Base-by-base conservation (phyloP, 2,113 vertebrate species). In the Gopherus flavomarginatus region DNA sequence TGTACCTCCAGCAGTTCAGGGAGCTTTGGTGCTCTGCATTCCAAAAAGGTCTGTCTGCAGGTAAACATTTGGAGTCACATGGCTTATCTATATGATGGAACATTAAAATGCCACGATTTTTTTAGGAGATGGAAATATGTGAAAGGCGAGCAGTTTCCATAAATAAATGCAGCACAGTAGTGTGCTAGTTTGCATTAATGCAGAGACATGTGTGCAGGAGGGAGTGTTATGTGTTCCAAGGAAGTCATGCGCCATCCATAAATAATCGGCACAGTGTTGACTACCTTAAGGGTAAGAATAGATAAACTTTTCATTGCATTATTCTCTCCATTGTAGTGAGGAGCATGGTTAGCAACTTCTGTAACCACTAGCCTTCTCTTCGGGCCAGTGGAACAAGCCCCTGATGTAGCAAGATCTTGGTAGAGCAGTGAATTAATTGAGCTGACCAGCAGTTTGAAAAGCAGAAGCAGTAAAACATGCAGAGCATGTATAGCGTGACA, bases 401-500 rank as follows among this genome's bases (percentile, higher is more conserved):
- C 3, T 0, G 65, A 22, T 57, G 50, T 29, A 53, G 44, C 57
- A 1, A 9, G n/a, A 2, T 50, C 2, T 42, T 14, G 57, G 52
- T 2, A 3, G 75, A 16, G 17, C 31, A 11, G 65, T 0, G 1
- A 6, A 49, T 2, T 47, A 38, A 1, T 2, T 0, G 12, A 6
- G n/a, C 47, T 3, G 85, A 35, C 57, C 52, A 2, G 91, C 27
- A 12, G 42, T 44, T 81, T n/a, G 77, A 29, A 19, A 38, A 79
- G 86, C 56, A 38, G 69, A 62, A 53, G 47, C 59, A 2, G 24
- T 3, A 6, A 21, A 5, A 22, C 54, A 1, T 1, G 10, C 8
- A 1, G 50, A 6, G n/a, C 4, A 4, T 1, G 0, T 29, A 2
- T 11, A 2, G 75, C 1, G 17, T 1, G n/a, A 0, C 5, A 3